Conservation (phyloP, 2,113 vertebrate genomes). For the Spizaetus ornatus region DNA sequence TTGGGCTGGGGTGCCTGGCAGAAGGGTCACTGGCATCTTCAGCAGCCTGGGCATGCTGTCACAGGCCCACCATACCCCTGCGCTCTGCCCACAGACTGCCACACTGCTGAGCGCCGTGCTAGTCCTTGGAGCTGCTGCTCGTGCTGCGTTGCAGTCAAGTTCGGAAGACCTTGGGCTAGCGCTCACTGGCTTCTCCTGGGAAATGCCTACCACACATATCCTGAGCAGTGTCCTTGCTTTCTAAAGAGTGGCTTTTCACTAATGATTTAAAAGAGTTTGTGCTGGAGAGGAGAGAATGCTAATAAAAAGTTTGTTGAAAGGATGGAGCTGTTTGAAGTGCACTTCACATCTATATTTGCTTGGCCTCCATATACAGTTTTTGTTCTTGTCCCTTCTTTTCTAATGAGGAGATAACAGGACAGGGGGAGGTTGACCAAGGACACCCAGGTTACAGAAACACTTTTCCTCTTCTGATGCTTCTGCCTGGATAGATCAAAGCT, state of each 20-base stretch:
- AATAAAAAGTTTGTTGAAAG: constrained; percentile 44
- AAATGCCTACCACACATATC: neutral
- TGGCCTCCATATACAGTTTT: neutral
- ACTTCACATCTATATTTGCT: constrained; percentile 5
- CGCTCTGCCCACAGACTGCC: neutral
- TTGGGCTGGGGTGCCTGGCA: neutral
- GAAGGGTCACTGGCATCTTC: neutral
- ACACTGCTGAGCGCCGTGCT: fast-evolving
- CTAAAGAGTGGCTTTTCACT: constrained; percentile 11
- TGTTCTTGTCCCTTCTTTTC: neutral
- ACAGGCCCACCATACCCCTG: neutral
- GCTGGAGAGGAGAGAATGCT: neutral
- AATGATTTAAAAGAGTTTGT: neutral
- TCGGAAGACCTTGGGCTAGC: neutral
- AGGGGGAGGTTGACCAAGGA: constrained; percentile 1
- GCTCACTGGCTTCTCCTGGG: neutral
- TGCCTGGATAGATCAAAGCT: neutral
- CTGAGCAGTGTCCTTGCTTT: neutral
- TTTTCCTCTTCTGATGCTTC: neutral
- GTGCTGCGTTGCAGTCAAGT: neutral
- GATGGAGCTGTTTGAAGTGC: constrained; percentile 18
- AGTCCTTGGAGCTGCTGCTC: neutral
- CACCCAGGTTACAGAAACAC: neutral
- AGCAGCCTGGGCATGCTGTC: neutral
- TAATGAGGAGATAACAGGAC: neutral